Evolutionary conservation across 2,113 vertebrate genomes (phyloP).

Genomic region (Sander vitreus): DNA sequence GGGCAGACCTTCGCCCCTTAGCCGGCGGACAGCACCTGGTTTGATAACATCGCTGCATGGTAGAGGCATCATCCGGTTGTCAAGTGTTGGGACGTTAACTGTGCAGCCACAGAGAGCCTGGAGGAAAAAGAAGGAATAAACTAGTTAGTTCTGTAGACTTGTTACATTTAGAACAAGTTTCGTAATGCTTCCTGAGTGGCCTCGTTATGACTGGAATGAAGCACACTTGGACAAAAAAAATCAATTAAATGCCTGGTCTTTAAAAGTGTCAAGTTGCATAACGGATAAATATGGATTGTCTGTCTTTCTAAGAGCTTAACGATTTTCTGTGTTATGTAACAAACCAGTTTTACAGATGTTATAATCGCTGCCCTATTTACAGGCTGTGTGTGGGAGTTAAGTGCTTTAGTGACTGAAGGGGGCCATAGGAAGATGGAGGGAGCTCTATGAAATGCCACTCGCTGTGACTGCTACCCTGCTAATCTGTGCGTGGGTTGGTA

Average conservation of each 20-base stretch:
- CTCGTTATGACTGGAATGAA: slow-evolving; percentile 19
- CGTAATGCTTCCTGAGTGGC: slow-evolving; percentile 30
- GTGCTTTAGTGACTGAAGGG: slow-evolving; percentile 60
- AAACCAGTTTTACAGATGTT: slow-evolving; percentile 64
- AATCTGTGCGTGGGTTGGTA: slow-evolving; percentile 75
- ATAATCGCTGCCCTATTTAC: slow-evolving; percentile 53
- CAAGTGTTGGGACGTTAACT: slow-evolving; percentile 96
- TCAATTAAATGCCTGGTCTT: slow-evolving; percentile 14
- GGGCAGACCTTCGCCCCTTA: slow-evolving; percentile 94
- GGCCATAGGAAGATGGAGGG: slow-evolving; percentile 60
- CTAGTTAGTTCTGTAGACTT: slow-evolving; percentile 36
- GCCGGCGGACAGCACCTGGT: slow-evolving; percentile 92
- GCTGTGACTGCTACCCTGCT: slow-evolving; percentile 69
- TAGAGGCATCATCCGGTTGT: slow-evolving; percentile 93
- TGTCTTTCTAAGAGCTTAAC: slow-evolving; percentile 26
- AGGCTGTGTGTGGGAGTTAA: slow-evolving; percentile 69
- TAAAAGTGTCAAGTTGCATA: slow-evolving; percentile 60
- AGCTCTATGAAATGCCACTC: slow-evolving; percentile 71
- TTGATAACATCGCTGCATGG: slow-evolving; percentile 96
- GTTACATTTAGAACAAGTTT: slow-evolving; percentile 42
- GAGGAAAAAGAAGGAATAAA: slow-evolving; percentile 24
- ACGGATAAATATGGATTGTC: slow-evolving; percentile 59
- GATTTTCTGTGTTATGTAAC: slow-evolving; percentile 65
- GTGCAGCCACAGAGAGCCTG: slow-evolving; percentile 98
- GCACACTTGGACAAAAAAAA: slow-evolving; percentile 19